A percentile compares a stretch with the other conserved stretches of the same genome.
Conservation (phyloP, 2,113 vertebrate genomes). For the Rhinopithecus roxellana region DNA sequence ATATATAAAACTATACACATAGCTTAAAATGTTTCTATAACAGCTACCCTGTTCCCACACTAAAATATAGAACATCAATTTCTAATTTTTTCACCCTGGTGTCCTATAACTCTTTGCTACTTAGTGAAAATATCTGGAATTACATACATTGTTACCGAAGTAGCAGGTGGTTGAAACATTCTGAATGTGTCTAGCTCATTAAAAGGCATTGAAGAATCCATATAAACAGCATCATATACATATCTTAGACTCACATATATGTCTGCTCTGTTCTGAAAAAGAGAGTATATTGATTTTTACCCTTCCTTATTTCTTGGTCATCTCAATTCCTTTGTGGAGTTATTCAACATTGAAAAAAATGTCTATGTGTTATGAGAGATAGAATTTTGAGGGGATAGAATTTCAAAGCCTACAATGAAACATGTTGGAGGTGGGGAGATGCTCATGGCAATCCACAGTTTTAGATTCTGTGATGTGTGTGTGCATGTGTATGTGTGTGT, state of each 20-base stretch:
- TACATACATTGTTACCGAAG: not conserved
- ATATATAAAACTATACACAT: too few relatives aligned
- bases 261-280: not conserved
- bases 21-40: not conserved
- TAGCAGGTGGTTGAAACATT: not conserved
- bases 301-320: not conserved
- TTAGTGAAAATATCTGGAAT: not conserved
- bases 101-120: not conserved
- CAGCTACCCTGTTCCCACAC: not conserved
- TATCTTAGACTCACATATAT: not conserved
- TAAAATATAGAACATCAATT: not conserved
- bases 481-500: not conserved
- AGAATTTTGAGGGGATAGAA: not conserved
- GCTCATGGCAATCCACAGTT: not conserved
- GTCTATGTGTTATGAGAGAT: not conserved
- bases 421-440: not conserved
- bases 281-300: not conserved
- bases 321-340: not conserved
- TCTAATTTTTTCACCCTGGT: not conserved
- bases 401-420: constrained; percentile 10
- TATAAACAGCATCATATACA: not conserved
- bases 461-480: not conserved
- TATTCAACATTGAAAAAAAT: not conserved
- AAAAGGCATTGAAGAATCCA: not conserved
- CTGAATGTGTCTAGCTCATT: not conserved